A percentile compares a stretch with the other conserved stretches of the same genome.
These are phyloP conservation scores for Catharus ustulatus DNA, from an alignment of 2,797 vertebrate species.

Conservation along the genomic window DNA sequence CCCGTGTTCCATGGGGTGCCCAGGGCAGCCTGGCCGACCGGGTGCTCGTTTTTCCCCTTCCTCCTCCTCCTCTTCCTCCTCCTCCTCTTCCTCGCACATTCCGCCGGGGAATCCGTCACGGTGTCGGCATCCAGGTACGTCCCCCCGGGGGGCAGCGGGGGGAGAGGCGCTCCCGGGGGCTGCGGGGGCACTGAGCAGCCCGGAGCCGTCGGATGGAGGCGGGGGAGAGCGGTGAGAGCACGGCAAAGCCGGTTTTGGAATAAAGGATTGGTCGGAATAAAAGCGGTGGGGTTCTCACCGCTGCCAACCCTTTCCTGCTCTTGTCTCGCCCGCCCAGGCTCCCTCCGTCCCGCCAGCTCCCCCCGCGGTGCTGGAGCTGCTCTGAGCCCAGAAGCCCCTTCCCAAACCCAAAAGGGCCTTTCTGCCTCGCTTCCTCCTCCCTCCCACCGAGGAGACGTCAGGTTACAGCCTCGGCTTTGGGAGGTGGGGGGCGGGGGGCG, in stretches of 20 bases:
- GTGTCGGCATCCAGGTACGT: slow-evolving; percentile 31
- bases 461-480: background rate
- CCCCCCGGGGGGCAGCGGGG: background rate
- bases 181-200: background rate
- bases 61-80: background rate
- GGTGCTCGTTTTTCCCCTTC: background rate
- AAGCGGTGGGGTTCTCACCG: background rate
- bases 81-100: background rate
- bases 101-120: background rate
- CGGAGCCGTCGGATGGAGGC: background rate
- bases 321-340: slow-evolving; percentile 34
- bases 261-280: background rate
- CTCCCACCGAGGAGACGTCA: background rate
- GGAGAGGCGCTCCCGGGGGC: background rate
- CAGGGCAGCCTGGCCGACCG: background rate
- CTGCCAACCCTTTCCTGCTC: slow-evolving; percentile 20
- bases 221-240: background rate
- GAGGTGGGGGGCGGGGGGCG: background rate
- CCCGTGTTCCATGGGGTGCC: background rate
- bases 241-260: background rate
- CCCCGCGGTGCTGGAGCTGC: slow-evolving; percentile 4
- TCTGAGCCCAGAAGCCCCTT: slow-evolving; percentile 8
- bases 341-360: background rate
- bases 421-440: background rate
- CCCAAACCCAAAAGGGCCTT: background rate